Conservation (phyloP, 2,797 vertebrate genomes). For the Chrosomus eos region DNA sequence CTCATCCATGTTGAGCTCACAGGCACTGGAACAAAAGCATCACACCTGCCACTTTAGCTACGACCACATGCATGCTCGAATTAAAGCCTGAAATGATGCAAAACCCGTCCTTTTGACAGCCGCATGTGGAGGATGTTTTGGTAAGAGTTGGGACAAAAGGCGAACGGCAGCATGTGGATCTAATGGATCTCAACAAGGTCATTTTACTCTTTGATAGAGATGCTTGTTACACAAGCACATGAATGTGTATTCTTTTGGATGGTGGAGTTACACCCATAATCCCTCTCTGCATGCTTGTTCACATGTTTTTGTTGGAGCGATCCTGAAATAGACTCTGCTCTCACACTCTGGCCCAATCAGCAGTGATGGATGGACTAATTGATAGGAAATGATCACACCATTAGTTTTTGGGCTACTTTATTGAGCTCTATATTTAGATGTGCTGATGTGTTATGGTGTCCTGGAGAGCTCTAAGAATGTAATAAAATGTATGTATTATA, state of each 20-base stretch:
- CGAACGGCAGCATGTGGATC: constrained; percentile 15
- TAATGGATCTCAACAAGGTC: constrained; percentile 51
- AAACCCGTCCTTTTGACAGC: constrained; percentile 15
- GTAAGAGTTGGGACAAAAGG: constrained; percentile 16
- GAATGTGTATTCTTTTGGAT: constrained; percentile 11
- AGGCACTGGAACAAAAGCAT: constrained; percentile 27
- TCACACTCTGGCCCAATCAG: constrained; percentile 65
- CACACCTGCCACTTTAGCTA: constrained; percentile 49
- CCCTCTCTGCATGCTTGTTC: constrained; percentile 52
- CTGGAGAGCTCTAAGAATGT: constrained; percentile 15
- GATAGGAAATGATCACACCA: constrained; percentile 76
- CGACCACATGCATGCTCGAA: constrained; percentile 25
- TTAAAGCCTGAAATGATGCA: constrained; percentile 44
- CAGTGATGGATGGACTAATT: constrained; percentile 82
- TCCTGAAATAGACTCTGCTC: constrained; percentile 44
- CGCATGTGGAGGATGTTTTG: too few species aligned
- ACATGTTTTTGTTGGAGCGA: constrained; percentile 42
- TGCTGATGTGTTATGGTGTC: constrained; percentile 31
- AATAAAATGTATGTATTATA: not conserved
- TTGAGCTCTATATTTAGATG: constrained; percentile 73
- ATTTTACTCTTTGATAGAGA: constrained; percentile 43
- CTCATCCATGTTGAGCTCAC: constrained; percentile 10
- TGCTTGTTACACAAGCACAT: constrained; percentile 14
- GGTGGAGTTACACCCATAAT: constrained; percentile 41
- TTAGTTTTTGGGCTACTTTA: constrained; percentile 74